These are phyloP conservation scores for Conchocele bisecta DNA, from an alignment of 2,888 invertebrate species.

Conservation along the genomic window DNA sequence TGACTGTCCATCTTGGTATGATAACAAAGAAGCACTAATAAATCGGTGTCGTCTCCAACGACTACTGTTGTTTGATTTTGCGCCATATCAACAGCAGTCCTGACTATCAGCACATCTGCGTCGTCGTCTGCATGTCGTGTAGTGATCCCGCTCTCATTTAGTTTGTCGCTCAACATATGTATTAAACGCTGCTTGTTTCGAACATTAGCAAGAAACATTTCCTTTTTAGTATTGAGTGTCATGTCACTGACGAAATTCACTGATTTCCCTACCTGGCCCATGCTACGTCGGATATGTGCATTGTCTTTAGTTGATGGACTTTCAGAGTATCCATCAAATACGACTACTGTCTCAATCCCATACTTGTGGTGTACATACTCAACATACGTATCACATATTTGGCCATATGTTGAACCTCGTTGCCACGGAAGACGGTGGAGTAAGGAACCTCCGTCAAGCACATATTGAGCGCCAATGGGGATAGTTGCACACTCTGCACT, in stretches of 20 bases:
- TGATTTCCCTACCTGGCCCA: neutral
- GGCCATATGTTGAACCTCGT: neutral
- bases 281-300: constrained; percentile 6
- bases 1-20: no score
- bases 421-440: constrained; percentile 15
- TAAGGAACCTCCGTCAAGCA: constrained; percentile 7
- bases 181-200: constrained; percentile 11
- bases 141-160: neutral
- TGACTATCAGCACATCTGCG: constrained; percentile 11
- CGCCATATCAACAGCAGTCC: constrained; percentile 9
- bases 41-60: no score
- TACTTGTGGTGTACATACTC: neutral
- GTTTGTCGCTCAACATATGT: neutral
- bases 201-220: neutral
- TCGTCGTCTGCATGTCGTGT: neutral
- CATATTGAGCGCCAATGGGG: neutral
- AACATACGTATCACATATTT: constrained; percentile 4
- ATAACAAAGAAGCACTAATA: no score
- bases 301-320: constrained; percentile 11
- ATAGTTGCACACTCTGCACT: neutral
- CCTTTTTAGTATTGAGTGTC: constrained; percentile 1
- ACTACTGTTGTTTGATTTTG: no score
- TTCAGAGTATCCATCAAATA: constrained; percentile 16
- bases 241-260: neutral
- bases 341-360: neutral